Evolutionary conservation across 2,797 vertebrate species (phyloP), one percentile per base, ranked within the genome.

Genomic region (Siniperca obscura): DNA sequence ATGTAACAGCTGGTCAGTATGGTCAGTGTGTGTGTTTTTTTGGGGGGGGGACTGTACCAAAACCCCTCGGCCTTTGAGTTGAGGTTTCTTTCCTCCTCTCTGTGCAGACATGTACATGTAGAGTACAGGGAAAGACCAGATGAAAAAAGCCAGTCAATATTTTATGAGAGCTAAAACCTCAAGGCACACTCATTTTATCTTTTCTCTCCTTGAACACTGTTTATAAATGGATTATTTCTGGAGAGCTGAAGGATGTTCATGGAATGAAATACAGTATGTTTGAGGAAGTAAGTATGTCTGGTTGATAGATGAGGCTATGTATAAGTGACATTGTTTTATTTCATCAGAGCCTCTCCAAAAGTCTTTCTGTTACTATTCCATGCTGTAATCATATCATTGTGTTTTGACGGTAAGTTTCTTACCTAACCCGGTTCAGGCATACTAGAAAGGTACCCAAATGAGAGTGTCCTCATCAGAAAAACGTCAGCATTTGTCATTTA

Each of bases 131-230:
- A 52, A 90, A 82, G 19, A 86, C 65, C 65, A 0, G 44, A 78
- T 30, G 66, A 68, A 65, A 78, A 84, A 83, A 73, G 53, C 42
- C 65, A 74, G 83, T 85, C 61, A 83, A 84, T 88, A 81, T 74
- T 91, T 85, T 5, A 87, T 73, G 74, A 82, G 70, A 68, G 85
- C 61, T 88, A 77, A 86, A 90, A 86, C 79, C 76, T 86, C 80
- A 44, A 70, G 48, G 69, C 78, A 70, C 72, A 81, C 71, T 73
- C 74, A 68, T 70, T 86, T 74, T 56, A 59, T 73, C 56, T 73
- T 59, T 84, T 81, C 79, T 72, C 78, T 79, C 80, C 59, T 74
- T 9, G 42, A 85, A 83, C 75, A 50, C 78, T 72, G 61, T 81
- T 85, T 78, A 75, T 68, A 81, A 86, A 87, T 85, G 59, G 79